Base-by-base conservation (phyloP, 2,797 vertebrate genomes). In the Okamejei kenojei region DNA sequence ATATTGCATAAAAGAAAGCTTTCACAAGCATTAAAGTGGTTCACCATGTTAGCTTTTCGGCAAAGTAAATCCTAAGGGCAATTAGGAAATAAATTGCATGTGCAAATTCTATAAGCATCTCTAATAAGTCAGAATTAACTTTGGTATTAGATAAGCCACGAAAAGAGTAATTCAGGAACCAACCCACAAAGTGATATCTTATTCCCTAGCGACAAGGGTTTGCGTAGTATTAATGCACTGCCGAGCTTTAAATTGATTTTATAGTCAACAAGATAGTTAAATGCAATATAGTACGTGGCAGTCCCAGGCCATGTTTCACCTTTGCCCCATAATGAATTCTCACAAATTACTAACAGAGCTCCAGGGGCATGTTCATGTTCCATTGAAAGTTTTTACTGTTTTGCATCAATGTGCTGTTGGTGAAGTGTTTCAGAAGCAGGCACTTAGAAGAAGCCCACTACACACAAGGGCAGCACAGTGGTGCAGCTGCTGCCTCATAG, bases 51-150 rank as follows among this genome's bases (percentile, higher is more conserved):
- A 0, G 6, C 65, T 61, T 73, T 68, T 65, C 35, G 61, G 17
- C 65, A 32, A 88, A 32, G 15, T 21, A 63, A 88, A 35, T 88
- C 84, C 84, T 21, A 35, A 32, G 29, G n/a, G 84, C 63, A 88
- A 68, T 32, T 65, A 63, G n/a, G n/a, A 88, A 88, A 1, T 88
- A 88, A 88, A 68, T 88, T 63, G 21, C 35, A 68, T 32, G n/a
- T 88, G 17, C 65, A 88, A 35, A 88, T 88, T 88, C 84, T 17
- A 88, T 35, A 68, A 88, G 63, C 58, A 86, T 32, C 63, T 32
- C 84, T n/a, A 88, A 88, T 88, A 65, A 68, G 61, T 88, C 61
- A 88, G 65, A 35, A 88, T 88, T 88, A 88, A 88, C 15, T 21
- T 1, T 35, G 17, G n/a, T 88, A 68, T 88, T 88, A 68, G 84